Conservation (phyloP, 53 echinoderm and acorn worm genomes). For the Hippasteria phrygiana region DNA sequence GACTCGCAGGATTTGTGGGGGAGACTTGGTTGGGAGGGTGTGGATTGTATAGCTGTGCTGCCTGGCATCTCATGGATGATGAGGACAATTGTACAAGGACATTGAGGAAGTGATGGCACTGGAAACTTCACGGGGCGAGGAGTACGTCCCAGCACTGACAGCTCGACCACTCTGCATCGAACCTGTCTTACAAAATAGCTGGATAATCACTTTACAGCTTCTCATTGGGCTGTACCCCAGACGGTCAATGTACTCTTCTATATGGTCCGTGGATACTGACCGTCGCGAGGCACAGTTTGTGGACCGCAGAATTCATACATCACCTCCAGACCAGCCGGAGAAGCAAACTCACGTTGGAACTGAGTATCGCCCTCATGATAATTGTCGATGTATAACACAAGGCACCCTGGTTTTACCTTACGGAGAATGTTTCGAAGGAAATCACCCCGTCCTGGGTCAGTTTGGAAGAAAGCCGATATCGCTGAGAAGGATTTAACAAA, state of each 20-base stretch:
- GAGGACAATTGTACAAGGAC: too few species aligned
- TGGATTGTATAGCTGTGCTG: neutral
- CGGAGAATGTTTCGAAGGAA: neutral
- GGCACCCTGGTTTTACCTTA: constrained; percentile 8
- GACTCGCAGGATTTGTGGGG: too few species aligned
- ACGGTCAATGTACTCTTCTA: neutral
- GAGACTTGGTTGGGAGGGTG: too few species aligned
- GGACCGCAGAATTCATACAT: neutral
- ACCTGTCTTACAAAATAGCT: constrained; percentile 19
- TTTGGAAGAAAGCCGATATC: constrained; percentile 15
- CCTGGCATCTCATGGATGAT: too few species aligned
- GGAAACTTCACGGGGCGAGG: too few species aligned
- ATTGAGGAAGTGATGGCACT: too few species aligned
- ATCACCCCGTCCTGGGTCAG: neutral
- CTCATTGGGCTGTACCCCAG: constrained; percentile 18
- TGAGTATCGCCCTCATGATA: neutral
- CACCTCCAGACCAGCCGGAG: constrained; percentile 1
- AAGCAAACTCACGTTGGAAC: constrained; percentile 15
- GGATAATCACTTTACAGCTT: constrained; percentile 31
- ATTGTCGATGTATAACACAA: constrained; percentile 47
- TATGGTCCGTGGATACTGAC: neutral
- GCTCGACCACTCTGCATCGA: neutral
- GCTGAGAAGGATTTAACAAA: constrained; percentile 21
- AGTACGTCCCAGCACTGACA: too few species aligned
- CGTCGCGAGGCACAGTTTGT: neutral